Base-by-base conservation (phyloP, 2,113 vertebrate genomes). In the Strix uralensis region DNA sequence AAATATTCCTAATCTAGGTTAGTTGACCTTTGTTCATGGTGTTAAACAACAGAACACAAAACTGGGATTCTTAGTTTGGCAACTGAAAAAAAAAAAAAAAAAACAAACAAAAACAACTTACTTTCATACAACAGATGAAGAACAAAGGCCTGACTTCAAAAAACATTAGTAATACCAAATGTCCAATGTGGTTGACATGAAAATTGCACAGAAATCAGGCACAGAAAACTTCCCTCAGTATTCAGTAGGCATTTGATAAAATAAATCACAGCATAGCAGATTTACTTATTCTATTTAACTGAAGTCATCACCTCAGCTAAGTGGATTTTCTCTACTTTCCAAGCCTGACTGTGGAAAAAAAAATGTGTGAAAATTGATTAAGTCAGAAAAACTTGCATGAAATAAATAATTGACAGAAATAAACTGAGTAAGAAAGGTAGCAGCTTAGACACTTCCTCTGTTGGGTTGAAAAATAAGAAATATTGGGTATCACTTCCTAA, bases 391-490 rank as follows among this genome's bases (percentile, higher is more conserved):
- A 47, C 27, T 58, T 80, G 70, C 75, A 86, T 91, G 54, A 95
- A 96, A 95, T 90, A 91, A 92, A 92, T 95, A 93, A 95, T 82
- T 54, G 62, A 73, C 40, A 74, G 63, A 92, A 90, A 77, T 73
- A 95, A 86, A 93, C n/a, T 51, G 62, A 75, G 11, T 70, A 71
- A 91, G 79, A 91, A 86, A 86, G 7, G 55, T 58, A 77, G 74
- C 55, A 30, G 11, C 5, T 86, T 69, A 84, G 36, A 42, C 2
- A 61, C 13, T 71, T 70, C 70, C 29, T 66, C 36, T 75, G 8
- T 32, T 54, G 66, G 5, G 17, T 58, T 74, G 63, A 58, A 91
- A 95, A 94, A 80, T 27, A 1, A 92, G 34, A 59, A 88, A 54
- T 18, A 55, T n/a, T 91, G 10, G 2, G 7, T 71, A 71, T 63